Conservation (phyloP, 2,888 invertebrate genomes). For the Campoplex nolae region DNA sequence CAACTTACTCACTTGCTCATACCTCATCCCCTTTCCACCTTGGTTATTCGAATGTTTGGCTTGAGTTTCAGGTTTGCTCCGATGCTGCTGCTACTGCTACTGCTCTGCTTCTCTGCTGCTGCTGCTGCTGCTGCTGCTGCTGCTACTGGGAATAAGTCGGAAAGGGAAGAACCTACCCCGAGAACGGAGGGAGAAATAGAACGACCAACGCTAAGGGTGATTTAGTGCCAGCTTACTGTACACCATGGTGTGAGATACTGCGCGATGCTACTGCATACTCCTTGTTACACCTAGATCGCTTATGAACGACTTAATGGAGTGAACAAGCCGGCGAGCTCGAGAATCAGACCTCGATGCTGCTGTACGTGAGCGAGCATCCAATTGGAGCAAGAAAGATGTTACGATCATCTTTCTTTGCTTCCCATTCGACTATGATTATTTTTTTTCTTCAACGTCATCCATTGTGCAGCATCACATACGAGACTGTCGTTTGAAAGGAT, state of each 20-base stretch:
- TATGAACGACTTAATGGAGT: slow-evolving; percentile 84
- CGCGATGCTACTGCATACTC: slow-evolving; percentile 71
- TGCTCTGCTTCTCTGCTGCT: slow-evolving; percentile 66
- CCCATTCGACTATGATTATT: background rate
- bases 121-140: slow-evolving; percentile 59
- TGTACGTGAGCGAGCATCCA: slow-evolving; percentile 60
- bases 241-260: slow-evolving; percentile 74
- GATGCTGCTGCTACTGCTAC: slow-evolving; percentile 51
- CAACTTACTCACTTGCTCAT: slow-evolving; percentile 46
- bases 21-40: slow-evolving; percentile 41
- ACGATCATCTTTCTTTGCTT: slow-evolving; percentile 19
- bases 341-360: slow-evolving; percentile 62
- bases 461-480: background rate
- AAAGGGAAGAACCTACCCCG: slow-evolving; percentile 48
- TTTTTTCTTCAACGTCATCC: background rate
- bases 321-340: slow-evolving; percentile 67
- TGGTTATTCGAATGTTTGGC: slow-evolving; percentile 80
- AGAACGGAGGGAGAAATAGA: slow-evolving; percentile 29
- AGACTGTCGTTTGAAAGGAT: background rate
- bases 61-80: slow-evolving; percentile 81
- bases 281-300: slow-evolving; percentile 75
- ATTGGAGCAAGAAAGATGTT: slow-evolving; percentile 43
- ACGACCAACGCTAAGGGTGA: slow-evolving; percentile 72
- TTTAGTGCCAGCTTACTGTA: slow-evolving; percentile 78
- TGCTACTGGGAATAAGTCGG: slow-evolving; percentile 64